Conservation (phyloP, 2,113 vertebrate species). For the Eublepharis macularius region DNA sequence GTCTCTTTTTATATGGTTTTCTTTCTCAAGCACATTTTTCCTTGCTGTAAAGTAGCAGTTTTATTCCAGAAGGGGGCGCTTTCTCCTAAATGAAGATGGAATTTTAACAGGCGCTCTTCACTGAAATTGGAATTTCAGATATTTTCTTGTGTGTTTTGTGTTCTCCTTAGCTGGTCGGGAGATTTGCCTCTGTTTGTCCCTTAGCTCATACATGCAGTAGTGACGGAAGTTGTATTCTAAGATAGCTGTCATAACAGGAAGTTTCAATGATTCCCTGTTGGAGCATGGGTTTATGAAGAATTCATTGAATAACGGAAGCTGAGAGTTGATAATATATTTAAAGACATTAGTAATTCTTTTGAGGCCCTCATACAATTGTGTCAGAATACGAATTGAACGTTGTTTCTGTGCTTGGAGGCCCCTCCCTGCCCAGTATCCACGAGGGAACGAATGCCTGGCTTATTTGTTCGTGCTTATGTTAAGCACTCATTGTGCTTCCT, state of each 20-base stretch:
- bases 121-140: background rate
- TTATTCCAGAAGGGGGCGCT: slow-evolving; percentile 55
- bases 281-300: background rate
- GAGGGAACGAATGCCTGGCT: background rate
- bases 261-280: background rate
- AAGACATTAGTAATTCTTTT: background rate
- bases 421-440: no score
- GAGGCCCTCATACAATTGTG: background rate
- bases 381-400: background rate
- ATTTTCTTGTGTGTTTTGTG: background rate
- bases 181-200: background rate
- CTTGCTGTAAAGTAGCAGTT: background rate
- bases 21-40: accelerated
- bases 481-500: background rate
- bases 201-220: background rate
- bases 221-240: background rate
- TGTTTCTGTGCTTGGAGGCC: background rate
- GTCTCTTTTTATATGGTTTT: accelerated
- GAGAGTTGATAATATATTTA: background rate
- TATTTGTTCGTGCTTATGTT: background rate
- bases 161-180: background rate
- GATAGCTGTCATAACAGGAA: background rate
- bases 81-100: accelerated
- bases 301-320: background rate
- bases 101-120: accelerated